Conservation (phyloP, 2,888 invertebrate species). For the Palloptera scutellata region DNA sequence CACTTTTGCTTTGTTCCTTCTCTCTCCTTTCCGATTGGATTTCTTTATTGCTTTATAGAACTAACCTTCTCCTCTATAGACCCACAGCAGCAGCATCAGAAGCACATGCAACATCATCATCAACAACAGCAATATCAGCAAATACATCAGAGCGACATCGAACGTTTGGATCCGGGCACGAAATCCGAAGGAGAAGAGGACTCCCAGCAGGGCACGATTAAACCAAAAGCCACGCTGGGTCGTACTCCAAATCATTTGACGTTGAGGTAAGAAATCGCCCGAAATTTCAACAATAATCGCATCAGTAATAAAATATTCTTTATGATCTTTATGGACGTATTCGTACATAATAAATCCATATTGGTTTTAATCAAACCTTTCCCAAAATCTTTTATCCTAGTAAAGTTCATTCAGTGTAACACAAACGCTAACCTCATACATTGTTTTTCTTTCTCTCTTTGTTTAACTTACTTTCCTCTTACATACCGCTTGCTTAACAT, state of each 20-base stretch:
- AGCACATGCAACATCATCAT: constrained; percentile 50
- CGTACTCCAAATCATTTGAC: constrained; percentile 93
- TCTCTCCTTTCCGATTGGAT: constrained; percentile 34
- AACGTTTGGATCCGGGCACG: constrained; percentile 75
- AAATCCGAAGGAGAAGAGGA: constrained; percentile 90
- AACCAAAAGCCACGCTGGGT: constrained; percentile 76
- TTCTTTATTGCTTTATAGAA: constrained; percentile 43
- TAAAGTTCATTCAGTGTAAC: background rate
- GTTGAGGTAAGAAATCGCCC: constrained; percentile 69
- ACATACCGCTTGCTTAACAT: constrained; percentile 3
- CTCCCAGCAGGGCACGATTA: constrained; percentile 72
- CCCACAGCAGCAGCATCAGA: constrained; percentile 36
- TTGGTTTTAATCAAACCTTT: too few species aligned
- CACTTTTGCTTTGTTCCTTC: constrained; percentile 12
- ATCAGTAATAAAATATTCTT: background rate
- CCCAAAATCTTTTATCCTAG: background rate
- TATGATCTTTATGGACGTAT: background rate
- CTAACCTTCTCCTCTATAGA: constrained; percentile 59
- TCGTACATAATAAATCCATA: too few species aligned
- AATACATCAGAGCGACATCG: constrained; percentile 64
- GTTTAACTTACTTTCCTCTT: constrained; percentile 24
- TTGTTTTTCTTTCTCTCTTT: constrained; percentile 13
- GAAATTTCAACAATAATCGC: background rate
- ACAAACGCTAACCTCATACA: background rate
- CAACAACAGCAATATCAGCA: constrained; percentile 58